Base-by-base conservation (phyloP, 53 echinoderm and acorn worm species). In the Actinopyga echinites region DNA sequence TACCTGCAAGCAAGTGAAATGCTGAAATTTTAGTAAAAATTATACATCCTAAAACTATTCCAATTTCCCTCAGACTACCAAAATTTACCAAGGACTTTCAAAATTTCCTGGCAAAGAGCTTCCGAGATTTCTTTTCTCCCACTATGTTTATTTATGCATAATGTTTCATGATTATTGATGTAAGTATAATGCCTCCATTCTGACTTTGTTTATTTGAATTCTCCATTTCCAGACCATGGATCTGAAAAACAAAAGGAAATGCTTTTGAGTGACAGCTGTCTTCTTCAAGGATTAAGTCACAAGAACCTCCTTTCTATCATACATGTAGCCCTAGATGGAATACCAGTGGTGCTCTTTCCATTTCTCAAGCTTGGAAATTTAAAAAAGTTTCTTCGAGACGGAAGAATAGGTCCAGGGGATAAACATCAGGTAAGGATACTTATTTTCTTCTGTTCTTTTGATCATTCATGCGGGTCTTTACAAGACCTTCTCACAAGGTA, bases 221-320 rank as follows among this genome's bases (percentile, higher is more conserved):
- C n/a, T n/a, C n/a, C n/a, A 43, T 56, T 56, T 83, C 15, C 67
- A 95, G 99, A 94, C 68, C 92, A 94, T 63, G 90, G 92, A 15
- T 95, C 94, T 22, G 99, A 97, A 65, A 87, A 90, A 32, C 99
- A 97, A 79, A 88, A 86, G 89, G 84, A 92, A 64, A 85, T 97
- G 17, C 62, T 97, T 26, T 25, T 97, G 66, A 94, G 86, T 55
- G 99, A 97, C 79, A 95, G 99, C 65, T 97, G 94, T 32, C 83
- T 90, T 28, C 65, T 97, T 25, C 92, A 92, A 42, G 94, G 94
- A 12, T 83, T 97, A 52, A 94, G 90, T 58, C 99, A 97, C 60
- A 92, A 92, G 58, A 97, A 94, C 77, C 91, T 97, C 59, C 77
- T 95, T 20, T 60, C 94, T 35, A 84, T 97, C 73, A 80, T 92